Percentiles rank a stretch among this genome's conserved stretches.
phyloP scores from a whole-genome alignment of 1,140 invertebrate genomes.

The Caenorhabditis tropicalis region DNA sequence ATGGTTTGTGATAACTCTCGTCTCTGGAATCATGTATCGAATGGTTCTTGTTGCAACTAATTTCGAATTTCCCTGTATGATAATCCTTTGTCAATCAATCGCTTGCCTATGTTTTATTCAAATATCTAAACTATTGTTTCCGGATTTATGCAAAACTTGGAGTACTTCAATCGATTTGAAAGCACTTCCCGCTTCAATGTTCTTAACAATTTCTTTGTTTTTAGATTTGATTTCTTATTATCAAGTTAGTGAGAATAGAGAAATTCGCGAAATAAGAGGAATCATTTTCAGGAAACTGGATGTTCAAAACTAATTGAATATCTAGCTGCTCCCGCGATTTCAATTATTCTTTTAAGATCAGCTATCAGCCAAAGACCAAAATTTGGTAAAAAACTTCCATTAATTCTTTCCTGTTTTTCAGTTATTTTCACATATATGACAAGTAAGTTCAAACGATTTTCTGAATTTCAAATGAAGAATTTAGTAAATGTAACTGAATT shows the following conservation, averaged over 20 bases:
- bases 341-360: neutral
- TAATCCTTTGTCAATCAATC: conserved; percentile 1
- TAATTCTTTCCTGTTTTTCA: conserved; percentile 7
- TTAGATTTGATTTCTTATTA: neutral
- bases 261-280: neutral
- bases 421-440: neutral
- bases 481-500: neutral
- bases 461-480: neutral
- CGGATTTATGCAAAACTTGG: neutral
- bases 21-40: conserved; percentile 13
- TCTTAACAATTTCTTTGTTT: neutral
- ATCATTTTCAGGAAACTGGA: conserved; percentile 5
- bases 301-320: conserved; percentile 1
- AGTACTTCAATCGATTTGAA: neutral
- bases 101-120: neutral
- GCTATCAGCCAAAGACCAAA: neutral
- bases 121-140: neutral
- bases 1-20: neutral
- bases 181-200: neutral
- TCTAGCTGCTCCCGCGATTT: conserved; percentile 5
- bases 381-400: conserved; percentile 9
- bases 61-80: conserved; percentile 19
- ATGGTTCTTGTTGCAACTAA: conserved; percentile 7
- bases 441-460: neutral
- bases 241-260: neutral